Conservation (phyloP, 2,888 invertebrate species). For the Spisula solida region DNA sequence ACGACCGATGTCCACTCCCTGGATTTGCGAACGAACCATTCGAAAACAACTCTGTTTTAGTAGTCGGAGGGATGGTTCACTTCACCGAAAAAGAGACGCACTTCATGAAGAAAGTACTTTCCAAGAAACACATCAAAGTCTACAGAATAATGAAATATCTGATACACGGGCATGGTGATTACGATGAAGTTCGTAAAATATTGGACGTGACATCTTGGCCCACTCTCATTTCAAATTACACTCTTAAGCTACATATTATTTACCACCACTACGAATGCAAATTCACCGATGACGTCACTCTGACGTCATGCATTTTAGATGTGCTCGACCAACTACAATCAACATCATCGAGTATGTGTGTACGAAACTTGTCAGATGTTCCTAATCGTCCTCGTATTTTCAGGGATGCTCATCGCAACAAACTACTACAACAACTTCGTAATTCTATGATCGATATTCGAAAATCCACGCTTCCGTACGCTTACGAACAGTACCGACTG, state of each 20-base stretch:
- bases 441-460: neutral
- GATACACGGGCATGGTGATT: neutral
- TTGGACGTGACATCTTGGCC: neutral
- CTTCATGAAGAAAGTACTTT: constrained; percentile 10
- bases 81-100: constrained; percentile 15
- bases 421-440: neutral
- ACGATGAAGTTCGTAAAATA: neutral
- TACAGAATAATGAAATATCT: constrained; percentile 20
- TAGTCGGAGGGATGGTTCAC: constrained; percentile 7
- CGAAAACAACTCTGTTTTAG: neutral
- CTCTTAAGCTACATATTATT: neutral
- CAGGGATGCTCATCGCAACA: neutral
- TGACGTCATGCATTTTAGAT: neutral
- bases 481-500: constrained; percentile 12
- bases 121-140: constrained; percentile 1
- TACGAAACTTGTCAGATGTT: neutral
- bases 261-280: constrained; percentile 9
- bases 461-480: constrained; percentile 1
- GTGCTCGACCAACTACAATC: neutral
- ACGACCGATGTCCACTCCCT: neutral
- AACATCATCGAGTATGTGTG: neutral
- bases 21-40: neutral
- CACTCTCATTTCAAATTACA: neutral
- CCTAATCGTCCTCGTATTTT: neutral
- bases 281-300: neutral